Conservation (phyloP, 2,113 vertebrate genomes). For the Otocyon megalotis region DNA sequence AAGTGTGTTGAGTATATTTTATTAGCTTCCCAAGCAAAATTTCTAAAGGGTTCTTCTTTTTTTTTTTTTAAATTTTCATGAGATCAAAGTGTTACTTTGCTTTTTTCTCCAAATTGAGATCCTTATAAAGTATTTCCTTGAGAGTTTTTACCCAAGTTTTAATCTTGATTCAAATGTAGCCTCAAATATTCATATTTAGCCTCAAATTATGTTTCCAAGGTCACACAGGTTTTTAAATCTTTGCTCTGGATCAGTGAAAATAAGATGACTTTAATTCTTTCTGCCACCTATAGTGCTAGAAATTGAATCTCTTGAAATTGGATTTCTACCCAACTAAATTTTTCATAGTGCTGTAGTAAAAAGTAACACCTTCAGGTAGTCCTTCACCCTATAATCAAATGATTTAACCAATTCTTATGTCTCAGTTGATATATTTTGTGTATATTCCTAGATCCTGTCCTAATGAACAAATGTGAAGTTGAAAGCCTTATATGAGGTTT, state of each 20-base stretch:
- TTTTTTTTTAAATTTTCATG: slow-evolving; percentile 54
- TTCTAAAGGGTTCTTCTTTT: slow-evolving; percentile 13
- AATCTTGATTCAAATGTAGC: slow-evolving; percentile 27
- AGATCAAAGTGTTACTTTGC: slow-evolving; percentile 54
- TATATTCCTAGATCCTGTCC: neutral
- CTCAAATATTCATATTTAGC: neutral
- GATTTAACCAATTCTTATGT: neutral
- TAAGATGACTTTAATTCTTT: slow-evolving; percentile 41
- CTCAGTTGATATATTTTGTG: neutral
- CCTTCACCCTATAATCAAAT: neutral
- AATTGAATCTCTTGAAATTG: slow-evolving; percentile 56
- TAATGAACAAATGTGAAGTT: slow-evolving; percentile 17
- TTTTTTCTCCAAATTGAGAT: slow-evolving; percentile 24
- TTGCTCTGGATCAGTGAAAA: slow-evolving; percentile 53
- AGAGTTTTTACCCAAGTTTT: slow-evolving; percentile 50
- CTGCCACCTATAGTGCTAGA: neutral
- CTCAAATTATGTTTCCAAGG: slow-evolving; percentile 45
- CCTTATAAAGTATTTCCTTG: slow-evolving; percentile 46
- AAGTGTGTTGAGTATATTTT: slow-evolving; percentile 53
- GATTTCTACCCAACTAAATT: neutral
- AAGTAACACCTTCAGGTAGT: neutral
- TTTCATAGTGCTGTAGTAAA: neutral
- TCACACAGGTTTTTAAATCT: neutral
- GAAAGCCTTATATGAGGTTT: neutral
- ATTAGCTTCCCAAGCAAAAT: slow-evolving; percentile 38